phyloP scores from a whole-genome alignment of 2,888 invertebrate species.

The Minunthozetes semirufus region DNA sequence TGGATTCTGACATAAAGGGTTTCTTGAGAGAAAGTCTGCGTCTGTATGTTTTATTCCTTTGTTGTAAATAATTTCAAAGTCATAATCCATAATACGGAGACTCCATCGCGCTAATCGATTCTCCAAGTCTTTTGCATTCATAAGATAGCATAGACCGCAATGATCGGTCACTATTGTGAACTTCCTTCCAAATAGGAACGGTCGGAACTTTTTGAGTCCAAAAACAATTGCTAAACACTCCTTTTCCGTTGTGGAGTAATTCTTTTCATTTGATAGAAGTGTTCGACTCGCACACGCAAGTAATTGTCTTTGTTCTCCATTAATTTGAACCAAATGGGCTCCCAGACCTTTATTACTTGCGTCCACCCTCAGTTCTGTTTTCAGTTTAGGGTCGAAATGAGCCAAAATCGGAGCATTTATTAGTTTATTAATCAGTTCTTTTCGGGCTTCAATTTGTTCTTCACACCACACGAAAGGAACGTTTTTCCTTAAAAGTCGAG shows the following conservation, averaged over 20 bases:
- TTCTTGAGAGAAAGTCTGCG: too few species aligned
- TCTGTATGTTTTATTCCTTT: too few species aligned
- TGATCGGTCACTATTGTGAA: slow-evolving; percentile 15
- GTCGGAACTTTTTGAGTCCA: background rate
- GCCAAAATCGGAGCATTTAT: background rate
- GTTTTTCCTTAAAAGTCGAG: slow-evolving; percentile 11
- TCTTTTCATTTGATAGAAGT: too few species aligned
- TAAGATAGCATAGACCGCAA: background rate
- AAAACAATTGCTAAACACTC: background rate
- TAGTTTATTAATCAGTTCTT: background rate
- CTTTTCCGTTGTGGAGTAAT: background rate
- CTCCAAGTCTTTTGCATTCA: background rate
- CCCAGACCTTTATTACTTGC: background rate
- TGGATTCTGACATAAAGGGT: too few species aligned
- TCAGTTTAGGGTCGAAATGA: background rate
- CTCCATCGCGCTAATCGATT: background rate
- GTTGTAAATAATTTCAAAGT: too few species aligned
- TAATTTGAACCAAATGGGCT: background rate
- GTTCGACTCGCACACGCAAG: background rate
- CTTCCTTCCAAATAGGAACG: background rate
- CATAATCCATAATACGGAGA: too few species aligned
- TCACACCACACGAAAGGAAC: background rate
- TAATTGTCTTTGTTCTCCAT: background rate
- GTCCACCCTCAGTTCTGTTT: background rate
- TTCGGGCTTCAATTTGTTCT: background rate